Evolutionary conservation across 2,113 vertebrate species (phyloP).

Genomic region (Thymallus thymallus): DNA sequence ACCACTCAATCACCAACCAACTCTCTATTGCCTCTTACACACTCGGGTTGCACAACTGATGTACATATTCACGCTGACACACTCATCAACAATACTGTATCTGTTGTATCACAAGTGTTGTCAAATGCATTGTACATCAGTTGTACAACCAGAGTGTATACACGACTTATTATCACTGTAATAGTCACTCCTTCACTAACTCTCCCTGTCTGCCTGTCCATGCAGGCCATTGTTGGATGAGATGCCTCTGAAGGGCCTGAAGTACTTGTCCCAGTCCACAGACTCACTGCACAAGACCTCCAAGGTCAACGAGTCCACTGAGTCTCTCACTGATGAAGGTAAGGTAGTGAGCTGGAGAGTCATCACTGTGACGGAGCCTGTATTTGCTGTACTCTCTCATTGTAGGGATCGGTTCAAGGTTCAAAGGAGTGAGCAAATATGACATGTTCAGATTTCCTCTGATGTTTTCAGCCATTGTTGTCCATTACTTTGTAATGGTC

Average conservation of each 20-base stretch:
- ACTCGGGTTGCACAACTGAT: not conserved
- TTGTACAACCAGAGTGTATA: too few species aligned
- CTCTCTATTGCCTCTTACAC: not conserved
- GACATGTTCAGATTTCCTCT: not conserved
- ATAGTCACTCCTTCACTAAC: not conserved
- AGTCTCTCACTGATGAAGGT: slow-evolving; percentile 92
- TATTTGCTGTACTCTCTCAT: too few species aligned
- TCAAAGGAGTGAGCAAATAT: too few species aligned
- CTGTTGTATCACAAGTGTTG: not conserved
- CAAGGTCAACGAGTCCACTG: slow-evolving; percentile 87
- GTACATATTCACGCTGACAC: not conserved
- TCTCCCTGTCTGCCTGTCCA: not conserved
- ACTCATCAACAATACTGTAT: not conserved
- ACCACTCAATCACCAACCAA: not conserved
- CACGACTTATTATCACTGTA: too few species aligned
- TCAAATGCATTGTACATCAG: too few species aligned
- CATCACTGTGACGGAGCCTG: not conserved
- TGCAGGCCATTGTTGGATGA: slow-evolving; percentile 83
- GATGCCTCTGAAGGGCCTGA: slow-evolving; percentile 77
- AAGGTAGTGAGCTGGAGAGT: slow-evolving; percentile 28
- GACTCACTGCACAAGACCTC: slow-evolving; percentile 88
- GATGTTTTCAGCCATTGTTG: not conserved
- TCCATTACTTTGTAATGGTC: not conserved
- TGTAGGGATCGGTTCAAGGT: too few species aligned
- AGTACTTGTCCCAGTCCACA: slow-evolving; percentile 87